Base-by-base conservation (phyloP, 1,140 invertebrate genomes). In the Aphidius ervi region DNA sequence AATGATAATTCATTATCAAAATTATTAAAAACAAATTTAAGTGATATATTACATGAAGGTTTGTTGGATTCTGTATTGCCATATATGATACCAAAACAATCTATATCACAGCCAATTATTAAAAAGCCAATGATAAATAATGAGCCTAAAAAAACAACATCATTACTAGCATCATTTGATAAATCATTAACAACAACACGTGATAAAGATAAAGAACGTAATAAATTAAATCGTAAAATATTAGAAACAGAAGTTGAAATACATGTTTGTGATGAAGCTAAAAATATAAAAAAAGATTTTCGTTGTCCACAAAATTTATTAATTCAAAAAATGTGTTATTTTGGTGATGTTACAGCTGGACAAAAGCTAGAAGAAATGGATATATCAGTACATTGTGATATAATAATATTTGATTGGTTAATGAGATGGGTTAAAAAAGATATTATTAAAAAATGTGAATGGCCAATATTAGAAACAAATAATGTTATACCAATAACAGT, bases 301-400 rank as follows among this genome's bases (percentile, higher is more conserved):
- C 82, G 84, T 57, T 97, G 94, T 73, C 87, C 91, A 1, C 89
- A 95, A 70, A 88, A 88, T 66, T 71, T 96, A 52, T 79, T 97
- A 5, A 84, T 95, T 0, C 85, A 87, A 57, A 93, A 96, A 79
- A 97, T 97, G 93, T 91, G 91, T 46, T 97, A 97, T 76, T 97
- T 97, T 80, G 90, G 92, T 31, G 90, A 95, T 72, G 88, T 94
- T 0, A 92, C 91, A 0, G 84, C 87, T 6, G 90, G 92, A 7
- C 91, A 94, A 77, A 84, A 87, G 50, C 72, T 95, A n/a, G 92
- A 95, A 73, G 94, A 96, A 67, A 95, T 97, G 83, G 94, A 97
- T 69, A 96, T 98, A 65, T 95, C 94, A 0, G 94, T 97, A 1
- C 94, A 97, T 74, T 97, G 94, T 74, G 94, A 98, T 78, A 89